Base-by-base conservation (phyloP, 2,888 invertebrate genomes). In the Argyresthia goedartella region DNA sequence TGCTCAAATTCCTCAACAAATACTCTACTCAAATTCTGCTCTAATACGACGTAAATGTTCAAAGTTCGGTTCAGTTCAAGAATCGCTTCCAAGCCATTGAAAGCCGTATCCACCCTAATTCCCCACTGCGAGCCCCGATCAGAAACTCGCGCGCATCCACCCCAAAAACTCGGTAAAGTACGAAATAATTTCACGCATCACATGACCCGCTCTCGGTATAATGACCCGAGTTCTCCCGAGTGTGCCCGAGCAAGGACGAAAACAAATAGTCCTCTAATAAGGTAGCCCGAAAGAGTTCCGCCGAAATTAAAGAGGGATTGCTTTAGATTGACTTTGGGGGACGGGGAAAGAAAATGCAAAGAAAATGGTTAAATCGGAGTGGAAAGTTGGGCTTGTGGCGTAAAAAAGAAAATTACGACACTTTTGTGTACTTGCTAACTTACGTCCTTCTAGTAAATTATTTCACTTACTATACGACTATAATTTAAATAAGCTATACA, bases 161-260 rank as follows among this genome's bases (percentile, higher is more conserved):
- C 70, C 73, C 62, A 69, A 71, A 25, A 50, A 73, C 76, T 80
- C 81, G 80, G 82, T 81, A 85, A 85, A 86, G 85, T 84, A 85
- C 84, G 71, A 86, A 85, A 86, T 86, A 84, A 86, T 86, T 86
- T 86, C 85, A 86, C 86, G 86, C 82, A 81, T 84, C 85, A 82
- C 81, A 76, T 84, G 84, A 68, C 71, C 63, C 70, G 74, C 67
- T 72, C 66, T 68, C 73, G 76, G 66, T 43, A 79, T 85, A 86
- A 85, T 84, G 82, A 84, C 82, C 81, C 76, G 71, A 67, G 71
- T 70, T 67, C 66, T 67, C 70, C 69, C 60, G 61, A 48, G 63
- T 62, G 58, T 60, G 60, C 60, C 25, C 49, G 16, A 14, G 39
- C 35, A 15, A 11, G 39, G 39, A 15, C 36, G 77, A 76, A 73